These are phyloP conservation scores for Myotis lucifugus DNA, from an alignment of 2,113 vertebrate species.

Conservation along the genomic window DNA sequence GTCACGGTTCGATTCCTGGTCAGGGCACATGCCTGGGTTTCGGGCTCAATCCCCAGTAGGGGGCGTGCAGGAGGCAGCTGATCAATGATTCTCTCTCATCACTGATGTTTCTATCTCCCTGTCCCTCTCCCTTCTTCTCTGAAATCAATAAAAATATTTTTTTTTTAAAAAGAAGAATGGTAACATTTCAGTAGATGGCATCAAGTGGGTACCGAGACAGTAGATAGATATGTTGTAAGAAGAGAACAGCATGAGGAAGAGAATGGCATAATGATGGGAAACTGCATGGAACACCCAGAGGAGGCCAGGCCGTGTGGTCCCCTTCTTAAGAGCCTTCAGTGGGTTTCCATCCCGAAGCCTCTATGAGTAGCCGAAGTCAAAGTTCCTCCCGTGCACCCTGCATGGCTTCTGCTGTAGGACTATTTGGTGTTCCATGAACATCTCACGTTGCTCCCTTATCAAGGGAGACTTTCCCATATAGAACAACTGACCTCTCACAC, in stretches of 20 bases:
- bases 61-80: no score
- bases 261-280: neutral
- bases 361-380: neutral
- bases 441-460: neutral
- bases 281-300: neutral
- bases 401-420: neutral
- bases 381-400: neutral
- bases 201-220: neutral
- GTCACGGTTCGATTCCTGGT: no score
- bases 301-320: neutral
- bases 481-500: neutral
- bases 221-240: neutral
- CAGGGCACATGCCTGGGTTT: no score
- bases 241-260: neutral
- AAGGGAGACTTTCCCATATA: neutral
- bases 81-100: no score
- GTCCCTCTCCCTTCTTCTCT: no score
- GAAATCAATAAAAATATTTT: no score
- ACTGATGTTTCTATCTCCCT: no score
- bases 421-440: neutral
- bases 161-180: neutral
- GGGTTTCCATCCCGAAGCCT: neutral
- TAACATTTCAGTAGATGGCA: neutral
- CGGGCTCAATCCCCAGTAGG: no score
- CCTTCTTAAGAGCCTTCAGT: neutral